Percentiles rank a stretch among this genome's conserved stretches.
Evolutionary conservation across 2,888 invertebrate genomes (phyloP).

Genomic region (Drosophila monieri): DNA sequence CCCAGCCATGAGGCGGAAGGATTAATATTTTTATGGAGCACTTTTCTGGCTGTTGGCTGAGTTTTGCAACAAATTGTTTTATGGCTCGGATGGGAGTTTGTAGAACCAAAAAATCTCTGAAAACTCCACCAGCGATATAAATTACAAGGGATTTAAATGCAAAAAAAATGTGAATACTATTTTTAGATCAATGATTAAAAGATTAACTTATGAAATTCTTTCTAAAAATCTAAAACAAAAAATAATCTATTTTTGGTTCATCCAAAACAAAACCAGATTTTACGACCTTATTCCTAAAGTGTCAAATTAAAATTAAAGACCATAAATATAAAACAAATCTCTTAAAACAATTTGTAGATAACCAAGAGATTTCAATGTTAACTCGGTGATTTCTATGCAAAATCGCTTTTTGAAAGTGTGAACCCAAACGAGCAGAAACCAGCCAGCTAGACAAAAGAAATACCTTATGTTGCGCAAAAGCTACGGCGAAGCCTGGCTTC

Average conservation of each 20-base stretch:
- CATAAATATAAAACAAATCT: not conserved
- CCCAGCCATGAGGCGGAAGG: constrained; percentile 55
- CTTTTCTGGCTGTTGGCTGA: constrained; percentile 63
- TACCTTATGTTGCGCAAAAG: not conserved
- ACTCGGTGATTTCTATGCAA: constrained; percentile 22
- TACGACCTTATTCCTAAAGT: not conserved
- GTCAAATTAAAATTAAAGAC: constrained; percentile 13
- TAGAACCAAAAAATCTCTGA: constrained; percentile 9
- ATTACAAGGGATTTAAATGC: not conserved
- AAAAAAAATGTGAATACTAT: not conserved
- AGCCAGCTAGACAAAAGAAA: constrained; percentile 9
- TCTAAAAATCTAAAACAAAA: not conserved
- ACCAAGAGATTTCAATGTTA: constrained; percentile 23
- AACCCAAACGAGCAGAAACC: constrained; percentile 9
- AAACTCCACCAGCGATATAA: not conserved
- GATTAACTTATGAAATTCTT: not conserved
- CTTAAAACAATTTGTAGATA: constrained; percentile 23
- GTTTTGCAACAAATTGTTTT: constrained; percentile 75
- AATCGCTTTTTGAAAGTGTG: constrained; percentile 17
- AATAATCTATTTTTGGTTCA: not conserved
- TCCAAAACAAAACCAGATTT: constrained; percentile 13
- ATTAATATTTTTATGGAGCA: constrained; percentile 69
- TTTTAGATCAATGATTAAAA: not conserved
- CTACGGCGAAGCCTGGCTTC: not conserved
- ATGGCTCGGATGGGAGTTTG: constrained; percentile 35